These are phyloP conservation scores for Crotalus helleri DNA, from an alignment of 2,113 vertebrate genomes.

Conservation along the genomic window DNA sequence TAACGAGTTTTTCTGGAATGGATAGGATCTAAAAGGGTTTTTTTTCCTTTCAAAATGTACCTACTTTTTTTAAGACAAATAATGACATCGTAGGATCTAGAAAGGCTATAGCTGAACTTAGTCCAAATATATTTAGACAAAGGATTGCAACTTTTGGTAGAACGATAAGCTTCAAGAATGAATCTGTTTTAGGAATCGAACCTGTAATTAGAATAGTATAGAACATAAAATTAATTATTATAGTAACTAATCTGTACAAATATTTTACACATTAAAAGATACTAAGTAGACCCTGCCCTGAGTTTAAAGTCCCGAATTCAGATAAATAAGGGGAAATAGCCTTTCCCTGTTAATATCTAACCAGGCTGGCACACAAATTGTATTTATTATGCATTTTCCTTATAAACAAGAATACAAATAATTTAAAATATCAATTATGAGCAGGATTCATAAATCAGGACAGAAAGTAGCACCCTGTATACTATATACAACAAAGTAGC, in stretches of 20 bases:
- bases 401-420: not conserved
- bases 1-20: not conserved
- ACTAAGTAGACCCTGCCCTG: not conserved
- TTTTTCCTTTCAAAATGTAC: constrained; percentile 3
- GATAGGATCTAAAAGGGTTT: not conserved
- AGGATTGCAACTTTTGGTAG: constrained; percentile 78
- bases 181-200: constrained; percentile 71
- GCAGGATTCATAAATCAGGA: not conserved
- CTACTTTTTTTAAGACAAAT: constrained; percentile 83
- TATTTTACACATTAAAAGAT: constrained; percentile 6
- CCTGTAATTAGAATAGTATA: constrained; percentile 63
- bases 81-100: constrained; percentile 90
- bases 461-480: not conserved
- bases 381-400: not conserved
- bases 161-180: constrained; percentile 80
- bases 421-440: not conserved
- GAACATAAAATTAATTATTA: not conserved
- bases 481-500: not conserved
- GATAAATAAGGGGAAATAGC: not conserved
- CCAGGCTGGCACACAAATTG: not conserved
- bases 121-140: constrained; percentile 76
- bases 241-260: not conserved
- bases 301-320: not conserved
- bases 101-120: constrained; percentile 85
- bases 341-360: not conserved